Percentiles rank a stretch among this genome's conserved stretches.
These are phyloP conservation scores for Amniataba percoides DNA, from an alignment of 2,797 vertebrate genomes.

Conservation along the genomic window DNA sequence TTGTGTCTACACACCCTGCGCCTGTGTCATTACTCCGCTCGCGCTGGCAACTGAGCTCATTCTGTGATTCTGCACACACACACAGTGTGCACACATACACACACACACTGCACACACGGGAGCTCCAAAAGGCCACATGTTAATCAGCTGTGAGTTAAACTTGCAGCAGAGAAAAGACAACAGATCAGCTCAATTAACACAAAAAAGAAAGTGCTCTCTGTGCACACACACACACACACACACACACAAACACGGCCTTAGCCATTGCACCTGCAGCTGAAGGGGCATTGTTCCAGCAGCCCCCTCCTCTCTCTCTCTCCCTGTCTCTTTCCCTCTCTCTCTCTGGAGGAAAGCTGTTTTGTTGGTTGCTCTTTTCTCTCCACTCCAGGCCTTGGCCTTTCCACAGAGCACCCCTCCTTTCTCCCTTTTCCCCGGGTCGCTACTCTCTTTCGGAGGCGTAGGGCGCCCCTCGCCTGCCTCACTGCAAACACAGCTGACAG, in stretches of 20 bases:
- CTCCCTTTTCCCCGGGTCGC: conserved; percentile 66
- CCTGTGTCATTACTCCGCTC: conserved; percentile 75
- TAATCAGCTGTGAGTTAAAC: conserved; percentile 86
- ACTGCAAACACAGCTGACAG: conserved; percentile 99
- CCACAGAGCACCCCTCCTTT: conserved; percentile 67
- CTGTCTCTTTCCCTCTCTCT: conserved; percentile 70
- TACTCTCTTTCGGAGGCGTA: conserved; percentile 73
- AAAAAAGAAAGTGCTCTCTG: conserved; percentile 83
- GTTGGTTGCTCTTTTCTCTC: conserved; percentile 80
- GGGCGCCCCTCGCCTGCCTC: conserved; percentile 86
- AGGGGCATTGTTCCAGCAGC: conserved; percentile 84
- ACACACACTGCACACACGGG: conserved; percentile 60
- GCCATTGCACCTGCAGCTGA: conserved; percentile 88
- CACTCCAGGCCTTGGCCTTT: conserved; percentile 80
- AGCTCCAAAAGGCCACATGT: conserved; percentile 84
- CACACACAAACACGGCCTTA: conserved; percentile 57
- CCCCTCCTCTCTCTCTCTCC: conserved; percentile 68
- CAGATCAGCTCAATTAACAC: conserved; percentile 88
- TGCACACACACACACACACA: conserved; percentile 64
- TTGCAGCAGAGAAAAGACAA: conserved; percentile 85
- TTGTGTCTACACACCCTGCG: conserved; percentile 75
- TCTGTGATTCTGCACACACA: conserved; percentile 61
- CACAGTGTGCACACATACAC: conserved; percentile 55
- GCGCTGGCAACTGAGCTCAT: conserved; percentile 55
- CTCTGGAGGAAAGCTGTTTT: conserved; percentile 82